A percentile compares a stretch with the other conserved stretches of the same genome.
Conservation (phyloP, 2,888 invertebrate genomes). For the Ochropleura plecta region DNA sequence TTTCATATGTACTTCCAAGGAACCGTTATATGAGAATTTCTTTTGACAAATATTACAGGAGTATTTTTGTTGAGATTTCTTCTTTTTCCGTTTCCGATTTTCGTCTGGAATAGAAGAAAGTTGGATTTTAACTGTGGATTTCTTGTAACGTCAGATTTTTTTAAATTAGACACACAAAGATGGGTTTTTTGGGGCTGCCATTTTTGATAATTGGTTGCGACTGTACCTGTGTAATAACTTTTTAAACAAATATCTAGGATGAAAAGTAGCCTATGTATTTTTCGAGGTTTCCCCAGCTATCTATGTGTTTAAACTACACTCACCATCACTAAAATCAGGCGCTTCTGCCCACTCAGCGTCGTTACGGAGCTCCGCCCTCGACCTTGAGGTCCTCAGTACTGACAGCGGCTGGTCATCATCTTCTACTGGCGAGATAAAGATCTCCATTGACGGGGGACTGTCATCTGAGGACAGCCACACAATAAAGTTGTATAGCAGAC, state of each 20-base stretch:
- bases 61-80: slow-evolving; percentile 59
- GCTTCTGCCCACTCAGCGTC: slow-evolving; percentile 36
- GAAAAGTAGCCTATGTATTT: too few relatives aligned
- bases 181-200: background rate
- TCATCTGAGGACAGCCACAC: slow-evolving; percentile 34
- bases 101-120: slow-evolving; percentile 54
- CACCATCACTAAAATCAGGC: slow-evolving; percentile 54
- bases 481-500: background rate
- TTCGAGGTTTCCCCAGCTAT: background rate
- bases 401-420: slow-evolving; percentile 65
- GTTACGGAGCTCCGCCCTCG: slow-evolving; percentile 1
- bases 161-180: background rate
- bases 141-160: background rate
- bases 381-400: slow-evolving; percentile 13
- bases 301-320: background rate
- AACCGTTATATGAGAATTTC: slow-evolving; percentile 74
- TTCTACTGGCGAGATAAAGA: slow-evolving; percentile 45
- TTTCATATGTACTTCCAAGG: slow-evolving; percentile 76
- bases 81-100: slow-evolving; percentile 30
- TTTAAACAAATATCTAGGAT: too few relatives aligned
- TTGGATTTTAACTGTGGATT: background rate
- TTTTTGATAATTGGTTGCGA: background rate
- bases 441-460: slow-evolving; percentile 41
- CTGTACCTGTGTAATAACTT: background rate
- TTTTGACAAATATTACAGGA: slow-evolving; percentile 71